Percentiles rank a stretch among this genome's conserved stretches.
phyloP scores from a whole-genome alignment of 92 coral and sea anemone genomes.

The Porites lobata region DNA sequence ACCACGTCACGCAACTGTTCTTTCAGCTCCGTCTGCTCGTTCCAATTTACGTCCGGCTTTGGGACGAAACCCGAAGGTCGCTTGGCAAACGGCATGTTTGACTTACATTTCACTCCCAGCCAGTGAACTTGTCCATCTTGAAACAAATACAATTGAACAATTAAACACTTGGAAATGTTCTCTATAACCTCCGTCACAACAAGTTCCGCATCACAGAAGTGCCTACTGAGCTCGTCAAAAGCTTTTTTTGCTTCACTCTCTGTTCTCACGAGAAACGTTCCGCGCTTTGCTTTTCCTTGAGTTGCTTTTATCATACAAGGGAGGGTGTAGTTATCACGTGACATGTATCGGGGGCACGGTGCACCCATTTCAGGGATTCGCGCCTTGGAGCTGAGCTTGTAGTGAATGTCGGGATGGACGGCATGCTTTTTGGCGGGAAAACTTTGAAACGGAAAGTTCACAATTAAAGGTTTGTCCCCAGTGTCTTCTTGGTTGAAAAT shows the following conservation, averaged over 20 bases:
- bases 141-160: conserved; percentile 80
- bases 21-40: conserved; percentile 76
- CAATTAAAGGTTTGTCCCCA: conserved; percentile 71
- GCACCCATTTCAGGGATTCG: conserved; percentile 89
- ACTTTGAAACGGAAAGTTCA: conserved; percentile 77
- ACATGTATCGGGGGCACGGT: conserved; percentile 76
- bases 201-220: conserved; percentile 66
- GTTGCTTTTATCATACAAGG: conserved; percentile 94
- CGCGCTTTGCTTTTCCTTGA: conserved; percentile 83
- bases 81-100: conserved; percentile 66
- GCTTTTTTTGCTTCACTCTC: conserved; percentile 68
- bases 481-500: conserved; percentile 58
- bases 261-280: conserved; percentile 74
- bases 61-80: conserved; percentile 44
- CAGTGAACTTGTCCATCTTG: conserved; percentile 80
- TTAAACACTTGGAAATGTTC: conserved; percentile 64
- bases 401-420: conserved; percentile 83
- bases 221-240: conserved; percentile 61
- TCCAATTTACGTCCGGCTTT: conserved; percentile 74
- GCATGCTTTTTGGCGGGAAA: conserved; percentile 87
- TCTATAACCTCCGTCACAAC: conserved; percentile 82
- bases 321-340: conserved; percentile 77
- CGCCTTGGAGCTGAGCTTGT: conserved; percentile 79
- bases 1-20: conserved; percentile 60
- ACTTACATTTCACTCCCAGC: conserved; percentile 74